A percentile compares a stretch with the other conserved stretches of the same genome.
These are phyloP conservation scores for Rousettus madagascariensis DNA, from an alignment of 2,797 vertebrate species.

Conservation along the genomic window DNA sequence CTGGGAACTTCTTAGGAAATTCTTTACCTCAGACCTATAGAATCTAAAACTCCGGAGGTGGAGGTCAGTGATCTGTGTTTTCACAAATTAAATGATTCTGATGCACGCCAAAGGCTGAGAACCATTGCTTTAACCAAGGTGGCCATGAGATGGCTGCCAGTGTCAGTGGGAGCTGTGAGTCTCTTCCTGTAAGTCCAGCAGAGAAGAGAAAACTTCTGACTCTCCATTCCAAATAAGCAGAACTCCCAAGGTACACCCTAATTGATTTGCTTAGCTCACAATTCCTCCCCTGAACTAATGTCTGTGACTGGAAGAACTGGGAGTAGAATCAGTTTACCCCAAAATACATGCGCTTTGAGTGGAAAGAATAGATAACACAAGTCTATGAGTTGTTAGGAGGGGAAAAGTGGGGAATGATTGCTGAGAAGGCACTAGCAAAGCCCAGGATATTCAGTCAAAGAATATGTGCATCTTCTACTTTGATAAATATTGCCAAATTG, in stretches of 20 bases:
- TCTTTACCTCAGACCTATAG: background rate
- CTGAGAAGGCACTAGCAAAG: background rate
- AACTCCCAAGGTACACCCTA: background rate
- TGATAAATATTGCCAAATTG: background rate
- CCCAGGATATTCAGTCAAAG: background rate
- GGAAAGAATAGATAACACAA: background rate
- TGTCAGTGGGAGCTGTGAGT: background rate
- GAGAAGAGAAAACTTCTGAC: conserved; percentile 11
- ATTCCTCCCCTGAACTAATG: background rate
- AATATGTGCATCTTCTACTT: background rate
- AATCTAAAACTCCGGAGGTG: background rate
- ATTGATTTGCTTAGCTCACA: background rate
- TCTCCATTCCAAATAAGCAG: background rate
- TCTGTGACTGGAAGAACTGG: background rate
- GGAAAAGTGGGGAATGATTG: background rate
- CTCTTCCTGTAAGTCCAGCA: background rate
- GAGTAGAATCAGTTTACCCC: background rate
- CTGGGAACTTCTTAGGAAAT: background rate
- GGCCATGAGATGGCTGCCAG: background rate
- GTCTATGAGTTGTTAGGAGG: background rate
- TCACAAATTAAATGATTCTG: conserved; percentile 15
- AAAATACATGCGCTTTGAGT: background rate
- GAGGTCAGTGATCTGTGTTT: background rate
- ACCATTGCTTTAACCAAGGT: conserved; percentile 8
- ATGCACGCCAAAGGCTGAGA: background rate